Percentiles rank a stretch among this genome's conserved stretches.
phyloP scores from a whole-genome alignment of 2,888 invertebrate species.

The Cinara cedri region DNA sequence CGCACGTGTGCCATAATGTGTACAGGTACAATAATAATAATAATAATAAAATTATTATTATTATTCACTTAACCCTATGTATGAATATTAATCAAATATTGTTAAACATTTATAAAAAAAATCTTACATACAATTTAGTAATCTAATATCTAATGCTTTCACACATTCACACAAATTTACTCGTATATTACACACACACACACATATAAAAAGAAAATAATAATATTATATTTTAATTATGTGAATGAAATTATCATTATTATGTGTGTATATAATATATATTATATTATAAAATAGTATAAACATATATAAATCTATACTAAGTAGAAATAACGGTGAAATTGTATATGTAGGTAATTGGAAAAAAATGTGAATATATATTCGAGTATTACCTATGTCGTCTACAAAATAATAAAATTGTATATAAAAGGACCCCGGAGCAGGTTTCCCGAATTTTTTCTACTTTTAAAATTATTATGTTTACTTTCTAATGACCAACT shows the following conservation, averaged over 20 bases:
- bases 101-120: slow-evolving; percentile 1
- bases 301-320: slow-evolving; percentile 12
- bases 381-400: too few relatives aligned
- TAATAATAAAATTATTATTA: too few relatives aligned
- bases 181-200: too few relatives aligned
- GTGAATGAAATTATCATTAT: background rate
- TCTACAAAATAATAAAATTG: too few relatives aligned
- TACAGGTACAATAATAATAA: background rate
- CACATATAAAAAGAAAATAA: too few relatives aligned
- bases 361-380: too few relatives aligned
- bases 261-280: too few relatives aligned
- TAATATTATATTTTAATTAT: background rate
- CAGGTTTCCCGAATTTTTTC: too few relatives aligned
- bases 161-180: background rate
- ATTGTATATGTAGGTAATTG: too few relatives aligned
- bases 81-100: slow-evolving; percentile 11
- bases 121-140: slow-evolving; percentile 7
- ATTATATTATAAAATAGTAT: background rate
- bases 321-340: slow-evolving; percentile 9
- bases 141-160: background rate
- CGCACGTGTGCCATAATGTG: background rate
- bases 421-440: too few relatives aligned
- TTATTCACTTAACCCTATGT: background rate
- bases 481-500: too few relatives aligned
- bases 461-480: too few relatives aligned